Evolutionary conservation across 2,113 vertebrate species (phyloP).

Genomic region (Oostethus manadensis): DNA sequence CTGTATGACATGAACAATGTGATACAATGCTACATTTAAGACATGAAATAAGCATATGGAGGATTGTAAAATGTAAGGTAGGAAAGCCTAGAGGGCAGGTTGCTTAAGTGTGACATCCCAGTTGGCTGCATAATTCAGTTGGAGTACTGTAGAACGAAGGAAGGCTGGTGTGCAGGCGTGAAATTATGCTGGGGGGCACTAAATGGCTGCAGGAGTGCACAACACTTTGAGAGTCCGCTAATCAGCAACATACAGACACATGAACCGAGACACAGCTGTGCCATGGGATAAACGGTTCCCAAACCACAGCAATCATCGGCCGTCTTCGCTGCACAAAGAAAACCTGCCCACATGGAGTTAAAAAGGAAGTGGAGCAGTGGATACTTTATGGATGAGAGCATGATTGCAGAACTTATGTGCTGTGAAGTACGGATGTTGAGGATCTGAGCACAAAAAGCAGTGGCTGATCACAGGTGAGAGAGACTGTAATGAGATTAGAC

Average conservation of each 20-base stretch:
- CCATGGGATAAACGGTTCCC: conserved; percentile 58
- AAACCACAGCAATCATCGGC: conserved; percentile 35
- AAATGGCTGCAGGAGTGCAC: conserved; percentile 43
- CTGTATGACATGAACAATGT: conserved; percentile 6
- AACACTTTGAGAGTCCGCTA: conserved; percentile 65
- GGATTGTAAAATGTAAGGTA: conserved; percentile 23
- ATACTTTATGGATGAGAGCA: conserved; percentile 60
- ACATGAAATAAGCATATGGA: conserved; percentile 31
- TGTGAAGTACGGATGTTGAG: background rate
- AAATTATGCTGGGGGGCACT: conserved; percentile 65
- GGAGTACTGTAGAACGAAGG: conserved; percentile 54
- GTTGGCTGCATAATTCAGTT: conserved; percentile 45
- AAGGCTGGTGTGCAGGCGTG: conserved; percentile 52
- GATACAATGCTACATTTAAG: conserved; percentile 37
- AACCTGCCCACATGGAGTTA: conserved; percentile 44
- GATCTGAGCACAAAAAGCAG: background rate
- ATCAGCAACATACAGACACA: conserved; percentile 68
- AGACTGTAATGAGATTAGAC: background rate
- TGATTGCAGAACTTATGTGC: conserved; percentile 56
- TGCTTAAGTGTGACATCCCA: conserved; percentile 48
- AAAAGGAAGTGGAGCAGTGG: conserved; percentile 33
- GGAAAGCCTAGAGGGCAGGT: conserved; percentile 31
- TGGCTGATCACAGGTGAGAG: background rate
- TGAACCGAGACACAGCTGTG: conserved; percentile 56
- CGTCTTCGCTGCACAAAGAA: conserved; percentile 66